phyloP scores from a whole-genome alignment of 1,140 invertebrate species.

The Drosophila persimilis region DNA sequence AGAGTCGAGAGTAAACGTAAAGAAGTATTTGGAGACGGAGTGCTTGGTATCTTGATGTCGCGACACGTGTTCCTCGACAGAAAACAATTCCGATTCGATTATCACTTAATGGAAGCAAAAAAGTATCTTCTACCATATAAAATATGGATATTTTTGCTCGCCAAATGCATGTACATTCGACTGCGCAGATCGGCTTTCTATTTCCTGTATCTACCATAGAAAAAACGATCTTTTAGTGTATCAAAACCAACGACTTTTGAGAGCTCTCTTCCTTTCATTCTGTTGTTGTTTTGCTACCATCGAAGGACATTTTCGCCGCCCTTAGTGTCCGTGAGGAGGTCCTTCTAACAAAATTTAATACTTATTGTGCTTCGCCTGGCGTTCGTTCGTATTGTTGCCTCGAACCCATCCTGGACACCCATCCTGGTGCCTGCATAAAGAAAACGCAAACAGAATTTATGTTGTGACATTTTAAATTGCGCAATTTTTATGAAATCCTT shows the following conservation, averaged over 20 bases:
- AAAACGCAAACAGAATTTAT: slow-evolving; percentile 82
- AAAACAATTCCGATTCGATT: too few species aligned
- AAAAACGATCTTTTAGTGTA: too few species aligned
- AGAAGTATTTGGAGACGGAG: too few species aligned
- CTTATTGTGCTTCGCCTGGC: slow-evolving; percentile 68
- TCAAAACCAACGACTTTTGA: too few species aligned
- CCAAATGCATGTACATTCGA: too few species aligned
- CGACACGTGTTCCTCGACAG: slow-evolving; percentile 9
- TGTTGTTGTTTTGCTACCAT: slow-evolving; percentile 56
- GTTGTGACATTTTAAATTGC: slow-evolving; percentile 83
- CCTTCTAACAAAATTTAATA: slow-evolving; percentile 80
- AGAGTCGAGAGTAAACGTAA: too few species aligned
- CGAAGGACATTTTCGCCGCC: slow-evolving; percentile 66
- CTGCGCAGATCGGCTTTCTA: too few species aligned
- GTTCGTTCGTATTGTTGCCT: slow-evolving; percentile 32
- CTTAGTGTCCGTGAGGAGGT: slow-evolving; percentile 32
- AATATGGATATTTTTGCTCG: too few species aligned
- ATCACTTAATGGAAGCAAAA: too few species aligned
- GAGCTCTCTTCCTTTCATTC: neutral
- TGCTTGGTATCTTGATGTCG: too few species aligned
- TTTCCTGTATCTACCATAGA: too few species aligned
- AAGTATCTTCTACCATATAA: too few species aligned
- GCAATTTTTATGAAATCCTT: slow-evolving; percentile 83
- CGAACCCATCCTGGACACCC: neutral
- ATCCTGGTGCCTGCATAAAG: slow-evolving; percentile 63